Evolutionary conservation across 2,797 vertebrate species (phyloP).

Genomic region (Chelonia mydas): DNA sequence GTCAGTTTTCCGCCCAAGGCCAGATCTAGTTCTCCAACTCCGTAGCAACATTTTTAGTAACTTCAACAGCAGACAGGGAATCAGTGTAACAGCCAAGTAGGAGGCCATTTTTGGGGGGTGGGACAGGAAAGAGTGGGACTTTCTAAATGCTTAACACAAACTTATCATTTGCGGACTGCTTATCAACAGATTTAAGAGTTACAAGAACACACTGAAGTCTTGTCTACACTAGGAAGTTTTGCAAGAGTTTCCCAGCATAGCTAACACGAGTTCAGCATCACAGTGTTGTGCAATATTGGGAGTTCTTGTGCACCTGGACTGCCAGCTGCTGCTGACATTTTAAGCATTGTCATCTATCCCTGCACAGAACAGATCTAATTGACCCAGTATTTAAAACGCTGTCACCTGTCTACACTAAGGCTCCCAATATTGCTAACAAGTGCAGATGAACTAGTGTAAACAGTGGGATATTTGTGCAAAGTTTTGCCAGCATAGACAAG

Average conservation of each 20-base stretch:
- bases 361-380: background rate
- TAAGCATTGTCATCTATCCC: background rate
- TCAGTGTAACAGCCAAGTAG: rapidly evolving
- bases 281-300: background rate
- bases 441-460: rapidly evolving
- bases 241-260: background rate
- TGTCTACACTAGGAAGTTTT: background rate
- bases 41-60: background rate
- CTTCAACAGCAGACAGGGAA: rapidly evolving
- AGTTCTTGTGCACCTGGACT: background rate
- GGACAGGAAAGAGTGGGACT: background rate
- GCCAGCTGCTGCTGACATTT: background rate
- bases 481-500: rapidly evolving
- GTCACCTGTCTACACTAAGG: background rate
- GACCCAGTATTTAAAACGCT: background rate
- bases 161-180: background rate
- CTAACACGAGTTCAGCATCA: background rate
- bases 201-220: background rate
- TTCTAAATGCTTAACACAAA: background rate
- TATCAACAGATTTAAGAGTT: background rate
- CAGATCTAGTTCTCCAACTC: background rate
- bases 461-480: background rate
- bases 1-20: background rate
- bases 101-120: background rate
- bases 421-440: background rate